Evolutionary conservation across 1,140 invertebrate species (phyloP), one percentile per base, ranked within the genome.

Genomic region (Babylonia areolata): DNA sequence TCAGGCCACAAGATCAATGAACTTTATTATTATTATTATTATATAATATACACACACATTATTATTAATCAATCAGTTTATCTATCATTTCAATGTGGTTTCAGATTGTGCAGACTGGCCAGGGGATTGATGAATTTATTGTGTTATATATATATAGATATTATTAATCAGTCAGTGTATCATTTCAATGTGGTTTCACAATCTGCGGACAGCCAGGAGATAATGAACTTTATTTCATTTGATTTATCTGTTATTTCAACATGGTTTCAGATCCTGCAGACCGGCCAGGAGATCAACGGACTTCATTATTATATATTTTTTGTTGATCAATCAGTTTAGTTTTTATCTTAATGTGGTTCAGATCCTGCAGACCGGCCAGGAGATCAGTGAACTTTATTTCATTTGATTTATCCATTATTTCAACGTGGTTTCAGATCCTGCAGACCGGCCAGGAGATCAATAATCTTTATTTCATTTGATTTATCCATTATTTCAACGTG

Each of bases 121-220:
- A 98, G 94, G 98, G 99, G 95, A 99, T 99, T 85, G 99, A 99
- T 94, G 98, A 99, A 96, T 99, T 42, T 98, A 99, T 92, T 97
- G 97, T 92, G 98, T 97, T 83, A 98, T 98, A 0, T 99, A 99
- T 93, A n/a, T n/a, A n/a, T n/a, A n/a, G n/a, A n/a, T n/a, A n/a
- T n/a, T n/a, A n/a, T n/a, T n/a, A n/a, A n/a, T n/a, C n/a, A n/a
- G n/a, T n/a, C n/a, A n/a, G n/a, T n/a, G 6, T 51, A 20, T 51
- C 20, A 20, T 51, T 6, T 84, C 2, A 90, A 97, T 97, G 95
- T 98, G 84, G 94, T 99, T 97, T 5, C 96, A 97, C 90, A 96
- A 97, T 31, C 96, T 97, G 1, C 97, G 99, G 96, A 99, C 98
- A 98, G 97, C 0, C 97, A 98, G 94, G 98, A 99, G 95, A 99